Base-by-base conservation (phyloP, 2,113 vertebrate genomes). In the Gobio gobio region DNA sequence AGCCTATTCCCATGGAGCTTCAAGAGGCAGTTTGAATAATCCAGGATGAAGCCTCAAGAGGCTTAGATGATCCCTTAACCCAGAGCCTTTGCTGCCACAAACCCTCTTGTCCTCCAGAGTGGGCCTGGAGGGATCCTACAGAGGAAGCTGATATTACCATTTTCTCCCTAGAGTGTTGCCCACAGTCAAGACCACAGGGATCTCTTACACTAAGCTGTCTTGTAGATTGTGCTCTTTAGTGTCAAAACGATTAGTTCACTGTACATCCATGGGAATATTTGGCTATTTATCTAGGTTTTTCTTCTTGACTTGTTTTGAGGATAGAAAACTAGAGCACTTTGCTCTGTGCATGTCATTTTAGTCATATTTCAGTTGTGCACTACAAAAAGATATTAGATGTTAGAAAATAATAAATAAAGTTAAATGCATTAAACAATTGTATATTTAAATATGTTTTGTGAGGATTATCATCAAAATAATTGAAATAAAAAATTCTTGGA, bases 101-200 rank as follows among this genome's bases (percentile, higher is more conserved):
- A 68, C 68, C 40, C 84, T 80, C 81, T 88, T 83, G 80, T 83
- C 33, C 43, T 85, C 43, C 72, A 68, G n/a, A 85, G 73, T 83
- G 64, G 56, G 74, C 75, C 66, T 73, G 56, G 78, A 83, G 78
- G 59, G 78, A 78, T 29, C 29, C 51, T 58, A 47, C 26, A 75
- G 58, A 68, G 73, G 74, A 49, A 73, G 54, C 40, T 77, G 68
- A 86, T 49, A 63, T 49, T n/a, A 68, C 54, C 83, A 22, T 29
- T 78, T 36, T 14, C 66, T 81, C 66, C 81, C 61, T n/a, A 29
- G 54, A 72, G 78, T 81, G 81, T 84, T 76, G 22, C 43, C 43
- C 29, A 75, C 59, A 80, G 18, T 81, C 29, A 36, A 72, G 51
- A 76, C 81, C 66, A 43, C 66, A 74, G 84, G 76, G 76, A 80